Percentiles rank a stretch among this genome's conserved stretches.
phyloP scores from a whole-genome alignment of 2,797 vertebrate genomes.

The Sebastes matsubarae region DNA sequence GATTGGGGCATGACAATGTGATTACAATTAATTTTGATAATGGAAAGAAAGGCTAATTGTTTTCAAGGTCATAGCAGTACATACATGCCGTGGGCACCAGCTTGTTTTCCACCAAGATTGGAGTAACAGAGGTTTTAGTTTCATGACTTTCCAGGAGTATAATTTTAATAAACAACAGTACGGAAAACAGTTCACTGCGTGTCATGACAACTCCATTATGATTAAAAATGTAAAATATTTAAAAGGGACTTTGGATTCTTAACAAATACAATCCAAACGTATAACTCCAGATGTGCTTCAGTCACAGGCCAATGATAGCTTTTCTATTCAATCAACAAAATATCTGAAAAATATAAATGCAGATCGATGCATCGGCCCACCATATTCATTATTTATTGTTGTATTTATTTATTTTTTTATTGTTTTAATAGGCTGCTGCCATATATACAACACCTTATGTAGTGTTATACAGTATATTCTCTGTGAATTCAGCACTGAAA shows the following conservation, averaged over 20 bases:
- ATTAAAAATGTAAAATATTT: constrained; percentile 36
- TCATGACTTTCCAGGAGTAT: constrained; percentile 12
- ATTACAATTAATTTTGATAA: constrained; percentile 76
- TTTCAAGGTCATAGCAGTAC: constrained; percentile 73
- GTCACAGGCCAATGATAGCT: background rate
- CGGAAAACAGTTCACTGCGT: background rate
- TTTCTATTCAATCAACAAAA: background rate
- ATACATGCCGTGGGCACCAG: constrained; percentile 12
- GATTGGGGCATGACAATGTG: constrained; percentile 64
- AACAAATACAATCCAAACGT: background rate
- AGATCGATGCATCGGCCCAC: background rate
- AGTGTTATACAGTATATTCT: background rate
- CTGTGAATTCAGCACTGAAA: background rate
- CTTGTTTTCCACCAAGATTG: constrained; percentile 13
- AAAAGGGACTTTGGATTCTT: background rate
- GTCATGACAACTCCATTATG: constrained; percentile 21
- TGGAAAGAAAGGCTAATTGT: constrained; percentile 69
- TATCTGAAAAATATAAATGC: background rate
- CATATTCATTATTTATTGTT: background rate
- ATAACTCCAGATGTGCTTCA: background rate
- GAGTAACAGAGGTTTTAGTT: constrained; percentile 4
- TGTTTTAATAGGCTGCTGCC: background rate
- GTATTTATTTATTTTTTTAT: background rate
- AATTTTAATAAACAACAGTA: background rate
- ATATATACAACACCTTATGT: background rate